Conservation (phyloP, 2,888 invertebrate genomes). For the Cheilosia grossa region DNA sequence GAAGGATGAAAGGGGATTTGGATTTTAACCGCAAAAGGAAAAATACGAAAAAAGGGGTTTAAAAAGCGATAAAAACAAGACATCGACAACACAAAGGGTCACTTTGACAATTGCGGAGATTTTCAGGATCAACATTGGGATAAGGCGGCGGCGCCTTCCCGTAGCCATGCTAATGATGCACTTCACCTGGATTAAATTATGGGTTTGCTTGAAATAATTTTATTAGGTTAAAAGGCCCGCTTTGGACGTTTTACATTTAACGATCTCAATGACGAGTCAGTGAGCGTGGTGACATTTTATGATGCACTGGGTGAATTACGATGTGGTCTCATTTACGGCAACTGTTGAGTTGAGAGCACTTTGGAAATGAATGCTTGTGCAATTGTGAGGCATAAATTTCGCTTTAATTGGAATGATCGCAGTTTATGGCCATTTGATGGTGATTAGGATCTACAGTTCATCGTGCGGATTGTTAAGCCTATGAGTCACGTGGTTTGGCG, state of each 20-base stretch:
- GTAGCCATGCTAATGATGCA: conserved; percentile 52
- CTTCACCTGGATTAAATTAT: conserved; percentile 35
- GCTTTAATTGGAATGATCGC: conserved; percentile 10
- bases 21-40: conserved; percentile 44
- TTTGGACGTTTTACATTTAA: conserved; percentile 41
- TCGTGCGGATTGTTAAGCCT: not conserved
- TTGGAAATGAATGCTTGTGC: conserved; percentile 19
- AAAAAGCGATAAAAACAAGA: conserved; percentile 66
- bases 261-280: conserved; percentile 57
- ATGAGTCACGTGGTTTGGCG: too few relatives aligned
- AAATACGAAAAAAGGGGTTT: conserved; percentile 43
- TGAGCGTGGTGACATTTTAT: conserved; percentile 70
- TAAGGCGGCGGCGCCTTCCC: conserved; percentile 56
- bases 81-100: conserved; percentile 64
- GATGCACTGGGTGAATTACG: conserved; percentile 59
- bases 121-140: not conserved
- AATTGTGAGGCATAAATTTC: conserved; percentile 30
- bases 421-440: conserved; percentile 1
- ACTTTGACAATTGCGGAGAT: conserved; percentile 39
- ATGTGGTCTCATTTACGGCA: conserved; percentile 47
- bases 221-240: conserved; percentile 38
- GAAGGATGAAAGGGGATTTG: conserved; percentile 51
- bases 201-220: conserved; percentile 47
- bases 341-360: conserved; percentile 7
- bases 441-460: not conserved